Evolutionary conservation across 2,113 vertebrate genomes (phyloP), one percentile per base, ranked within the genome.

Genomic region (Poecile atricapillus): DNA sequence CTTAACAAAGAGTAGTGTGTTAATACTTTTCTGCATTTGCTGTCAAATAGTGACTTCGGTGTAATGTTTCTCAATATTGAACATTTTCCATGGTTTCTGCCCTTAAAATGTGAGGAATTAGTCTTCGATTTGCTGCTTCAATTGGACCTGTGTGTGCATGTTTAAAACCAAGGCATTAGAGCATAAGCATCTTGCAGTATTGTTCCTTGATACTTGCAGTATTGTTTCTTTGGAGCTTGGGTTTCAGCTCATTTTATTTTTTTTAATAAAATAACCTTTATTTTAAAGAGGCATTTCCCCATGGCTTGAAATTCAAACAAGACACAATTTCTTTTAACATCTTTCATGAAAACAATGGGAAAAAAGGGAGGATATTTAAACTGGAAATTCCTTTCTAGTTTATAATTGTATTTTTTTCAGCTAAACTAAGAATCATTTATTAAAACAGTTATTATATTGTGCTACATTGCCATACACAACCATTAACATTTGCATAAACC

Each of bases 171-270:
- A 79, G 30, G 28, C 31, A 35, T 70, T 74, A 67, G 20, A 89
- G 24, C 44, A 43, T 52, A 78, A 89, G 49, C 30, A 75, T 41
- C 44, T 93, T 83, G 43, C 27, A 81, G 56, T 83, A 39, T 39
- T 39, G 39, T 39, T 39, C 39, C 39, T 39, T 39, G 39, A 39
- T 39, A 39, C 39, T 39, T 39, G 24, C 86, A 80, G 18, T 74
- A n/a, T 52, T 92, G 55, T 96, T 95, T 95, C 87, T 63, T 58
- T 96, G 87, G 77, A 91, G 50, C 67, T 73, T 33, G 71, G 31
- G 3, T 88, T 95, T 94, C 75, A 73, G n/a, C 23, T 89, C 5
- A 68, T 88, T 91, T 94, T 90, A 20, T 85, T 46, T 70, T 70
- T 43, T 49, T 77, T 35, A 24, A 56, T 64, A 33, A 67, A 69